phyloP scores from a whole-genome alignment of 2,888 invertebrate genomes.

The Congeria kusceri region DNA sequence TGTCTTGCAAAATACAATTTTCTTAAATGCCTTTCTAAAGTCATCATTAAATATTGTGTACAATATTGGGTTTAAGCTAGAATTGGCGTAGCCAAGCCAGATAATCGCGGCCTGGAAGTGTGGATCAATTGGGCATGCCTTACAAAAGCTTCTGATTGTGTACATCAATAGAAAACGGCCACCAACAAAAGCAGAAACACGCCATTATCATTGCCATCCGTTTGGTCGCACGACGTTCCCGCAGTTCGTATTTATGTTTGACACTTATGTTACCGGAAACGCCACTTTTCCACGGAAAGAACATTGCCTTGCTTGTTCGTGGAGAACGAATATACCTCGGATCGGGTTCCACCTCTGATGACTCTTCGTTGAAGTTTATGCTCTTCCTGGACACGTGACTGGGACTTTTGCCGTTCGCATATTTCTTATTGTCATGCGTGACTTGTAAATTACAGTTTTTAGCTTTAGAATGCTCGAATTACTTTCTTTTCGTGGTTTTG shows the following conservation, averaged over 20 bases:
- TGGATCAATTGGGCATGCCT: constrained; percentile 75
- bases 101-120: constrained; percentile 83
- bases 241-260: constrained; percentile 80
- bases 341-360: constrained; percentile 47
- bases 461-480: constrained; percentile 22
- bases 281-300: constrained; percentile 62
- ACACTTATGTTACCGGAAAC: constrained; percentile 60
- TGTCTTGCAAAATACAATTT: constrained; percentile 67
- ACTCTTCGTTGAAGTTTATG: constrained; percentile 46
- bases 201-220: constrained; percentile 85
- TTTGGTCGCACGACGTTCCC: constrained; percentile 85
- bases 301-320: constrained; percentile 55
- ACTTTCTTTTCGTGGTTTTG: constrained; percentile 7
- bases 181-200: constrained; percentile 85
- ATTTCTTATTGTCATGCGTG: constrained; percentile 40
- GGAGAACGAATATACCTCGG: constrained; percentile 32
- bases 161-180: constrained; percentile 85
- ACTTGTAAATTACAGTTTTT: constrained; percentile 60
- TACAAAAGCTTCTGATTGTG: constrained; percentile 81
- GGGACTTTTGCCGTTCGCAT: constrained; percentile 41
- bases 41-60: constrained; percentile 85
- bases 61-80: constrained; percentile 84
- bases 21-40: constrained; percentile 83
- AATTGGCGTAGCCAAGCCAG: constrained; percentile 85
- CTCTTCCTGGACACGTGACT: constrained; percentile 56